Evolutionary conservation across 2,888 invertebrate species (phyloP), one percentile per base, ranked within the genome.

Genomic region (Hydroisotoma schaefferi): DNA sequence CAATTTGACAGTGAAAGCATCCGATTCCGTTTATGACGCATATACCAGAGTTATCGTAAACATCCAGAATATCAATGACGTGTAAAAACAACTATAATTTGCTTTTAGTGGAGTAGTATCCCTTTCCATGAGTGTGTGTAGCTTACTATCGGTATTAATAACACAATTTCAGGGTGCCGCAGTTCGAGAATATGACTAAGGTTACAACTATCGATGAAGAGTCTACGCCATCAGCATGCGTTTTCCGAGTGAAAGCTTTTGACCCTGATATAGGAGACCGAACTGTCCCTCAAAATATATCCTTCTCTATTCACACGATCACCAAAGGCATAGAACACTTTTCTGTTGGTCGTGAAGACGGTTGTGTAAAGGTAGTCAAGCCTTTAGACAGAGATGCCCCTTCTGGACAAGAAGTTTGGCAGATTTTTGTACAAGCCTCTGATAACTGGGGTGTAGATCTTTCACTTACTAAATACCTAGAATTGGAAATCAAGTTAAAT

Each of bases 341-440:
- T 12, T 82, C 81, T 53, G 88, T 92, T 40, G 84, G 87, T 73
- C 84, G 85, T 59, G 79, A 81, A 18, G 79, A 81, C 15, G 92
- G 91, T 0, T 92, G 91, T 74, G 71, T 73, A 3, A 53, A 33
- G 48, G 76, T 88, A 55, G 85, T 84, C 20, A 87, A 83, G 75
- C 87, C 88, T 0, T 78, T 97, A 49, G 94, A 97, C 77, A 82
- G 95, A 20, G 98, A 98, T 78, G 85, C 85, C 51, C 95, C 95
- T 0, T 80, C 86, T 69, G 95, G 97, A 0, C 87, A 86, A 73
- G 85, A 87, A 2, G 83, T 83, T 64, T 88, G 88, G 86, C 88
- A 88, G 78, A 78, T 82, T 37, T 75, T 78, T 5, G 80, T 83
- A 1, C 78, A 85, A 74, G 93, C 93, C 0, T 83, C 85, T 44